Conservation (phyloP, 2,797 vertebrate species). For the Centropyge bicolor region DNA sequence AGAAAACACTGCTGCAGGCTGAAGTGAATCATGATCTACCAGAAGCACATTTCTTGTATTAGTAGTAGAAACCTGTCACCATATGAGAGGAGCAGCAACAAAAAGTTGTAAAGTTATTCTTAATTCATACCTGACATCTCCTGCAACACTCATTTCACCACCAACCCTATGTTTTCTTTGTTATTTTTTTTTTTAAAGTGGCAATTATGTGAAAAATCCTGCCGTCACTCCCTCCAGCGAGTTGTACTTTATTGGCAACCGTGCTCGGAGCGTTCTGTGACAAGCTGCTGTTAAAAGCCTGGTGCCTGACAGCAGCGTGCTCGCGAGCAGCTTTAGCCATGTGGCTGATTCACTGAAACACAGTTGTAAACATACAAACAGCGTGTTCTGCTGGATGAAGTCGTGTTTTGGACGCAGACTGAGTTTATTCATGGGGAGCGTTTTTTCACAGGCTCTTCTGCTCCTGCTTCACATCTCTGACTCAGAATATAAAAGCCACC, state of each 20-base stretch:
- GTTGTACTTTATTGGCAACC: slow-evolving; percentile 19
- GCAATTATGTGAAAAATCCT: slow-evolving; percentile 26
- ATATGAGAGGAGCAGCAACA: not conserved
- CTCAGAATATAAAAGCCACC: not conserved
- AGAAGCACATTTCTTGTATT: not conserved
- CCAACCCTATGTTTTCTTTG: slow-evolving; percentile 18
- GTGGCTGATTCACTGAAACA: not conserved
- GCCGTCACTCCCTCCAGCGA: slow-evolving; percentile 28
- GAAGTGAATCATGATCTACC: not conserved
- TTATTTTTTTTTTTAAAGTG: slow-evolving; percentile 17
- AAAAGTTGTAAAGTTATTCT: slow-evolving; percentile 16
- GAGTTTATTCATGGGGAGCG: not conserved
- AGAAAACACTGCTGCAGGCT: not conserved
- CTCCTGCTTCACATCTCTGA: not conserved
- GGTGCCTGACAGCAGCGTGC: slow-evolving; percentile 38
- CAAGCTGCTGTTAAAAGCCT: slow-evolving; percentile 47
- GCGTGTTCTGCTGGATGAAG: slow-evolving; percentile 16
- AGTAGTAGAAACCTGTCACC: not conserved
- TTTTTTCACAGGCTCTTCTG: not conserved
- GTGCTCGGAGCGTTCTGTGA: slow-evolving; percentile 9
- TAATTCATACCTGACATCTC: slow-evolving; percentile 51
- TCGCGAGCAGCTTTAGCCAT: slow-evolving; percentile 11
- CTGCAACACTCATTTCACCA: slow-evolving; percentile 18
- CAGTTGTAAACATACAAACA: slow-evolving; percentile 24
- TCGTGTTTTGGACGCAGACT: not conserved